A percentile compares a stretch with the other conserved stretches of the same genome.
phyloP scores from a whole-genome alignment of 2,888 invertebrate species.

The Eupeodes luniger region DNA sequence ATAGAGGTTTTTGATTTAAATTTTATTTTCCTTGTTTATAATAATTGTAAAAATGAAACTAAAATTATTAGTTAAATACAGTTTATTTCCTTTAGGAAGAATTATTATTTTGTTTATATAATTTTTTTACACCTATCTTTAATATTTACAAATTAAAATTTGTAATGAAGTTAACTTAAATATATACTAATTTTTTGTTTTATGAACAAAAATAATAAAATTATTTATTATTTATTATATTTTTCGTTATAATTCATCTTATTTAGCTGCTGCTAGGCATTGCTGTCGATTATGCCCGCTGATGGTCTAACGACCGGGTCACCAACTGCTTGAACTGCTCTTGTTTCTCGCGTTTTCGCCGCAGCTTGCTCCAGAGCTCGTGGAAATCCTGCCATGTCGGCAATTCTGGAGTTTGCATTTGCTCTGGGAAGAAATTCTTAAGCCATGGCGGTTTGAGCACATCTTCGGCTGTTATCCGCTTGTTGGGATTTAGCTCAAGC shows the following conservation, averaged over 20 bases:
- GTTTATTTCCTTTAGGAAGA: conserved; percentile 69
- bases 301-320: conserved; percentile 35
- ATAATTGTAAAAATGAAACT: too few species aligned
- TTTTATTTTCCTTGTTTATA: too few species aligned
- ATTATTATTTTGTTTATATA: too few species aligned
- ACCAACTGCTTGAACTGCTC: conserved; percentile 77
- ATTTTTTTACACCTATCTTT: too few species aligned
- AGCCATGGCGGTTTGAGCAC: too few species aligned
- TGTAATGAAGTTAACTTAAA: conserved; percentile 57
- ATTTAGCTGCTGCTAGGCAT: conserved; percentile 67
- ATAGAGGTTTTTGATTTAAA: too few species aligned
- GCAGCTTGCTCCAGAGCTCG: conserved; percentile 99
- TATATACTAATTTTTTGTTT: conserved; percentile 22
- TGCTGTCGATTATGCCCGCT: conserved; percentile 58
- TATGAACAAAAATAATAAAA: conserved; percentile 46
- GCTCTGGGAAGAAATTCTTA: conserved; percentile 95
- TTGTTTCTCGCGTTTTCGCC: conserved; percentile 91
- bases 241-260: conserved; percentile 68
- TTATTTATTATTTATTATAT: conserved; percentile 66
- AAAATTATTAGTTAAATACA: conserved; percentile 63
- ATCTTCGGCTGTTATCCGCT: too few species aligned
- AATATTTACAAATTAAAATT: too few species aligned
- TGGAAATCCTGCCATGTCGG: conserved; percentile 99
- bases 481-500: too few species aligned
- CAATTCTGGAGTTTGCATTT: conserved; percentile 92